phyloP scores from a whole-genome alignment of 2,797 vertebrate species.

The Falco cherrug region DNA sequence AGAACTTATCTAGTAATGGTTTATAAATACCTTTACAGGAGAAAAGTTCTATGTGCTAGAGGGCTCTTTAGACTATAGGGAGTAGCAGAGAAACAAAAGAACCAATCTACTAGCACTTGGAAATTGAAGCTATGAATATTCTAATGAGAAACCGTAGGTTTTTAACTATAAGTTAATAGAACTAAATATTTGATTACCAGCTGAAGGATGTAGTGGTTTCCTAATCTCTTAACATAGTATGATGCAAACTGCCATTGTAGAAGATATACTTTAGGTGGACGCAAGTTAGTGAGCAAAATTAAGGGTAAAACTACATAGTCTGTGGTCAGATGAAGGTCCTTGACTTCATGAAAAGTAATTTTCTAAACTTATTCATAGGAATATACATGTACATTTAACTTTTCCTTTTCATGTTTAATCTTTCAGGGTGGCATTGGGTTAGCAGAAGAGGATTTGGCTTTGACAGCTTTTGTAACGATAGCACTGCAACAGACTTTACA shows the following conservation, averaged over 20 bases:
- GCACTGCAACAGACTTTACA: conserved; percentile 51
- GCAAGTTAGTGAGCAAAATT: not conserved
- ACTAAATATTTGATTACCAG: not conserved
- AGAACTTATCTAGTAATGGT: not conserved
- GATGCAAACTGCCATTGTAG: not conserved
- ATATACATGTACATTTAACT: not conserved
- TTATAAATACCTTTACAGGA: not conserved
- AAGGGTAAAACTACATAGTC: not conserved
- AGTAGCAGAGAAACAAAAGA: not conserved
- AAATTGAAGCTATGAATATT: not conserved
- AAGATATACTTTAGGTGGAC: not conserved
- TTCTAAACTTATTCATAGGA: not conserved
- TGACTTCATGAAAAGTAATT: not conserved
- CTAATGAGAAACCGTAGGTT: not conserved
- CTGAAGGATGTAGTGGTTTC: accelerated
- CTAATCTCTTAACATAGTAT: not conserved
- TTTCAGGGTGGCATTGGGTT: conserved; percentile 72
- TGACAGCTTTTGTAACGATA: conserved; percentile 76
- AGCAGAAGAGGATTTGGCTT: conserved; percentile 62
- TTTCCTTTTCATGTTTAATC: not conserved
- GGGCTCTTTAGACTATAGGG: not conserved
- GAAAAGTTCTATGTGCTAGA: not conserved
- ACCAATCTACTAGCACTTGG: accelerated
- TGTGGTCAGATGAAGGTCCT: not conserved
- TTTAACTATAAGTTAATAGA: not conserved